Evolutionary conservation across 2,797 vertebrate genomes (phyloP), one percentile per base, ranked within the genome.

Genomic region (Phrynocephalus vlangalii): DNA sequence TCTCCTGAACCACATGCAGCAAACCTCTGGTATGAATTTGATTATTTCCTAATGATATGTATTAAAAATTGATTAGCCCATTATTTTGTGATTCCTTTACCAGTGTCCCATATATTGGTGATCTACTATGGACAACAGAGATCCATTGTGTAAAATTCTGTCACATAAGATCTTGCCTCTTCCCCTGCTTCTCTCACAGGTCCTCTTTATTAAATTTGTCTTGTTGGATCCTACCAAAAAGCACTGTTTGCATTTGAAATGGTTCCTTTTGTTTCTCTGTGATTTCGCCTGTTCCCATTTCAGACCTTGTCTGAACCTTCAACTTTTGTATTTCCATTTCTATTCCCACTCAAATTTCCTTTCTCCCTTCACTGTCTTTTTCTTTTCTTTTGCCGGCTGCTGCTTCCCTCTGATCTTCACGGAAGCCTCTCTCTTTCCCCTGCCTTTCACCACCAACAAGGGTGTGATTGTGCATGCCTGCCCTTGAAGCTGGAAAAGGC

Each of bases 401-500:
- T 90, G 93, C 86, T 67, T 94, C 83, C 84, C 86, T 90, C 13
- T 89, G 93, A 95, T 94, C 92, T 94, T 82, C 91, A 91, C 93
- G 90, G 94, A 93, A 94, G 76, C 87, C 88, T 90, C 90, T 86
- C 77, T 89, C 88, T 94, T 79, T 86, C 90, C 88, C 73, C 85
- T 90, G 93, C 80, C 88, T 95, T 93, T 94, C 86, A 85, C 91
- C 13, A 87, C 89, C 90, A 91, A 93, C 93, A 93, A 89, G 94
- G 88, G 89, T 94, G 91, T 93, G 93, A 94, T 93, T 95, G 94
- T 93, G 90, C 86, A 91, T 48, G 87, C 90, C 89, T 93, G 92
- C 90, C 91, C 93, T 94, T 95, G 93, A 95, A 94, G 92, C 90
- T 85, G 92, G 93, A 94, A 94, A 82, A 93, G 87, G 63, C 89